phyloP scores from a whole-genome alignment of 2,888 invertebrate species.

The Agonopterix arenella region DNA sequence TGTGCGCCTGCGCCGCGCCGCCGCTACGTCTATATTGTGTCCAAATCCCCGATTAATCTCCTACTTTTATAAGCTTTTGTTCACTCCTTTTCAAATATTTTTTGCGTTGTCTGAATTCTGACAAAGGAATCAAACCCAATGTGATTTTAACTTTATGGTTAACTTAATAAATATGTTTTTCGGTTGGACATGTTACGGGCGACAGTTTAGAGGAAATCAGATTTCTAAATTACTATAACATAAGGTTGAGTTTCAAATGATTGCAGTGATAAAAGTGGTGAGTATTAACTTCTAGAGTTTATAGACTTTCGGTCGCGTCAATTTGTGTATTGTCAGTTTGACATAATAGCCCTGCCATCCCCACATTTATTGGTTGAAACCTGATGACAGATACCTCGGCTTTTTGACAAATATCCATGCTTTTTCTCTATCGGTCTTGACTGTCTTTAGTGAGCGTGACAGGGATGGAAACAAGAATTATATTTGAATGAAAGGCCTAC shows the following conservation, averaged over 20 bases:
- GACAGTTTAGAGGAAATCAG: no score
- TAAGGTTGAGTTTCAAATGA: slow-evolving; percentile 23
- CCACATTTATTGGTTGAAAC: slow-evolving; percentile 69
- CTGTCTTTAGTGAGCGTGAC: slow-evolving; percentile 11
- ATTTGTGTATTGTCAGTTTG: slow-evolving; percentile 74
- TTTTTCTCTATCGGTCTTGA: slow-evolving; percentile 26
- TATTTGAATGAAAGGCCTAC: slow-evolving; percentile 49
- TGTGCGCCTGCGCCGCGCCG: slow-evolving; percentile 21
- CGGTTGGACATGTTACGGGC: no score
- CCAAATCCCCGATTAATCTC: slow-evolving; percentile 74
- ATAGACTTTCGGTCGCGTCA: slow-evolving; percentile 72
- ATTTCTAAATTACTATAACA: slow-evolving; percentile 1
- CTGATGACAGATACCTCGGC: slow-evolving; percentile 61
- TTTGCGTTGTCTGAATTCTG: slow-evolving; percentile 37
- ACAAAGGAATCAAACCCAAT: slow-evolving; percentile 24
- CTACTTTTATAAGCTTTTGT: slow-evolving; percentile 73
- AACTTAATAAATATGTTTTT: no score
- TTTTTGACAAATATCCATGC: slow-evolving; percentile 45
- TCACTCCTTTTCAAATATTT: slow-evolving; percentile 56
- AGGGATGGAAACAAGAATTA: slow-evolving; percentile 28
- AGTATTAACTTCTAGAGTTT: slow-evolving; percentile 69
- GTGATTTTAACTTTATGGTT: slow-evolving; percentile 6
- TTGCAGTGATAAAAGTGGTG: slow-evolving; percentile 14
- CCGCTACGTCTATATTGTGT: slow-evolving; percentile 48
- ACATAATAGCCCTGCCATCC: slow-evolving; percentile 73